These are phyloP conservation scores for Phyllotreta striolata DNA, from an alignment of 2,888 invertebrate species.

Conservation along the genomic window DNA sequence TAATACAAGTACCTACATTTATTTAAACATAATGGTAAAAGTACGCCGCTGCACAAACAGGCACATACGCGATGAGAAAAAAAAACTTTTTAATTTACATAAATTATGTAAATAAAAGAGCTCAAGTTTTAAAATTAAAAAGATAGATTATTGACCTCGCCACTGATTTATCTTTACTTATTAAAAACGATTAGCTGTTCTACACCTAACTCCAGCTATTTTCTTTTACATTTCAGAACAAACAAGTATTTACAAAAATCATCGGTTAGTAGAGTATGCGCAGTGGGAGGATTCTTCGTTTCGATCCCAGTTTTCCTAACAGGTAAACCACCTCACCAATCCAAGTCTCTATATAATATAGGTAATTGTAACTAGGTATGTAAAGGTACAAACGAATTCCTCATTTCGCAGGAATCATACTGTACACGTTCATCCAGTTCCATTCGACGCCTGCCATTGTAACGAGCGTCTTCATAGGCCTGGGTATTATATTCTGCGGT, in stretches of 20 bases:
- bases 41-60: conserved; percentile 6
- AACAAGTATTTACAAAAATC: conserved; percentile 93
- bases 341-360: no score
- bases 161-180: conserved; percentile 8
- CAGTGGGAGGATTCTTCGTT: conserved; percentile 92
- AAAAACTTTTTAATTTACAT: conserved; percentile 6
- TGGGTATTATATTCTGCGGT: conserved; percentile 91
- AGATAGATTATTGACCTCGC: conserved; percentile 15
- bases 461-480: conserved; percentile 88
- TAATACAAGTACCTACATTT: no score
- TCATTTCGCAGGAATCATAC: conserved; percentile 82
- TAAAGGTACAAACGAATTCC: no score
- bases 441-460: conserved; percentile 91
- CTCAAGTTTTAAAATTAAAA: conserved; percentile 9
- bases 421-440: conserved; percentile 92
- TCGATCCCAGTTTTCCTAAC: conserved; percentile 94
- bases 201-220: conserved; percentile 1
- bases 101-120: conserved; percentile 9
- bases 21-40: no score
- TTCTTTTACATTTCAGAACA: conserved; percentile 72
- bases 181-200: no score
- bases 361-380: no score
- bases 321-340: no score
- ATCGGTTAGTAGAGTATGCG: conserved; percentile 87
- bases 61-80: conserved; percentile 6